phyloP scores from a whole-genome alignment of 2,888 invertebrate genomes.

The Sceliomorpha sp. region DNA sequence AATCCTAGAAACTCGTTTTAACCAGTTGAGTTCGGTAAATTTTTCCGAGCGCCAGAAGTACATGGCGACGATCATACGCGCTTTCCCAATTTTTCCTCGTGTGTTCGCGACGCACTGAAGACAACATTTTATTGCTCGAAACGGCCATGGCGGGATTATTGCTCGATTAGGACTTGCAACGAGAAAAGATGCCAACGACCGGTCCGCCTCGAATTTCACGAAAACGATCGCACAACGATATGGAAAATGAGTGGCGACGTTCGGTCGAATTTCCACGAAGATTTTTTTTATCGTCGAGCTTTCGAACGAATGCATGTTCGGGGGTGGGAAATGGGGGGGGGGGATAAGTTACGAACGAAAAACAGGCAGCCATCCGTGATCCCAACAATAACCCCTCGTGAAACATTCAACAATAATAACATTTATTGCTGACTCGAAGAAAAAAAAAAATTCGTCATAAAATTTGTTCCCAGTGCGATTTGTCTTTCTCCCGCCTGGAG shows the following conservation, averaged over 20 bases:
- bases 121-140: constrained; percentile 23
- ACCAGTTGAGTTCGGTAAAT: constrained; percentile 62
- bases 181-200: constrained; percentile 6
- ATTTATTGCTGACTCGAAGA: no score
- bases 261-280: no score
- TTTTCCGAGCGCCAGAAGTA: constrained; percentile 63
- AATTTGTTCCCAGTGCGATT: constrained; percentile 5
- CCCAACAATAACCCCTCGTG: no score
- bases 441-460: not conserved
- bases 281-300: no score
- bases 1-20: constrained; percentile 75
- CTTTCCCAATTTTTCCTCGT: constrained; percentile 12
- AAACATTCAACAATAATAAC: no score
- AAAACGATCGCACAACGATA: no score
- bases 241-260: no score
- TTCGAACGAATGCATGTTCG: no score
- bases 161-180: constrained; percentile 18
- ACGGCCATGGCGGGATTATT: constrained; percentile 34
- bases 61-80: constrained; percentile 21
- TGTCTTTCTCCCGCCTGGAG: not conserved
- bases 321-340: no score
- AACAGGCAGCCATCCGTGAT: no score
- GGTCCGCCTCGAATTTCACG: not conserved
- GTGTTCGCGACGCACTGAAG: constrained; percentile 33
- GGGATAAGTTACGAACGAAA: no score